Evolutionary conservation across 2,797 vertebrate species (phyloP).

Genomic region (Micropoecilia bifurca): DNA sequence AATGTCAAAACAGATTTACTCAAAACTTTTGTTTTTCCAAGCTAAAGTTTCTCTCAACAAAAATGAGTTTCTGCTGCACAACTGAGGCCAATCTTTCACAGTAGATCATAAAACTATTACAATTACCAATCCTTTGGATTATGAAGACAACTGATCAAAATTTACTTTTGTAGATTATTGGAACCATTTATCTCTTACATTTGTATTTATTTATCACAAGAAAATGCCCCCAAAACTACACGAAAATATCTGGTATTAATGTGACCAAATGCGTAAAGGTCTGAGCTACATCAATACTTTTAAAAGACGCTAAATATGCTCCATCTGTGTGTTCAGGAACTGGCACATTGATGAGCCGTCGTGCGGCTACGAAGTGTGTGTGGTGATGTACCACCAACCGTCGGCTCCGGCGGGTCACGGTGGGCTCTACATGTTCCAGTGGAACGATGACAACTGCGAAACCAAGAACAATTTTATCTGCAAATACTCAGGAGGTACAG

Average conservation of each 20-base stretch:
- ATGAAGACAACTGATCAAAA: neutral
- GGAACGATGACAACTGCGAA: slow-evolving; percentile 97
- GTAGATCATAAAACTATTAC: neutral
- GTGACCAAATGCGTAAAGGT: neutral
- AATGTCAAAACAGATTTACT: neutral
- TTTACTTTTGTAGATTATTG: neutral
- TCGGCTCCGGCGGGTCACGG: slow-evolving; percentile 86
- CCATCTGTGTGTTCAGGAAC: slow-evolving; percentile 80
- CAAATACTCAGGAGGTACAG: slow-evolving; percentile 90
- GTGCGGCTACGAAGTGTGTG: slow-evolving; percentile 93
- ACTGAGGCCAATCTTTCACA: neutral
- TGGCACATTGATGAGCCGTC: slow-evolving; percentile 98
- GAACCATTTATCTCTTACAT: neutral
- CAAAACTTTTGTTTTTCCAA: neutral
- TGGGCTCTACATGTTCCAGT: slow-evolving; percentile 93
- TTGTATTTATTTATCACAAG: neutral
- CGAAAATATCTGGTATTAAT: neutral
- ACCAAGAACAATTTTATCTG: slow-evolving; percentile 99
- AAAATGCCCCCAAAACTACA: neutral
- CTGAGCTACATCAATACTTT: neutral
- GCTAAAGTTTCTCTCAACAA: neutral
- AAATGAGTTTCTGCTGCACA: neutral
- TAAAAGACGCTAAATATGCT: neutral
- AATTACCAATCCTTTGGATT: neutral
- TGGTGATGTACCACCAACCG: slow-evolving; percentile 97